A percentile compares a stretch with the other conserved stretches of the same genome.
phyloP scores from a whole-genome alignment of 2,888 invertebrate species.

The Pristionchus japonicus region DNA sequence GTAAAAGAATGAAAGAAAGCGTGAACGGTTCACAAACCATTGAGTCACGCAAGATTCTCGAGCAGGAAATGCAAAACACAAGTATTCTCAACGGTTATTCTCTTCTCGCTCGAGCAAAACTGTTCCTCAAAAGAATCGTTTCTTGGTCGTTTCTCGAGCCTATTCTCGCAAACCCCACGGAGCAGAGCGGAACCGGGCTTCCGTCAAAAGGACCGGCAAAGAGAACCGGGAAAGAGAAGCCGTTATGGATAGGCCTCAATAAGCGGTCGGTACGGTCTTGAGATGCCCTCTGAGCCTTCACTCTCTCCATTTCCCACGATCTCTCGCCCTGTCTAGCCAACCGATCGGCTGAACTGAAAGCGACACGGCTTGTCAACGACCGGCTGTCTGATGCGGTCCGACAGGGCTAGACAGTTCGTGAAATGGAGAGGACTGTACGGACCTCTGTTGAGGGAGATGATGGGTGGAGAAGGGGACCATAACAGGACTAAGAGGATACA shows the following conservation, averaged over 20 bases:
- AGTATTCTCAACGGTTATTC: too few relatives aligned
- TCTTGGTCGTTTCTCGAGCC: not conserved
- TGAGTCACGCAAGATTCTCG: too few relatives aligned
- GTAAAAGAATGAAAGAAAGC: too few relatives aligned
- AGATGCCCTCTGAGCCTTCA: not conserved
- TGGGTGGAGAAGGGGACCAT: not conserved
- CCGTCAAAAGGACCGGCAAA: not conserved
- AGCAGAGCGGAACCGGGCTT: not conserved
- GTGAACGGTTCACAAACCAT: too few relatives aligned
- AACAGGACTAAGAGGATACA: not conserved
- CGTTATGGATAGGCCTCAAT: not conserved
- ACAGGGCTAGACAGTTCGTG: not conserved
- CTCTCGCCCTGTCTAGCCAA: not conserved
- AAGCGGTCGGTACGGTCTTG: too few relatives aligned
- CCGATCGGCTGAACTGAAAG: not conserved
- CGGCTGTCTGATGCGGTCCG: not conserved
- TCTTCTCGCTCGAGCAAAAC: too few relatives aligned
- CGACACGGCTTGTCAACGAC: too few relatives aligned
- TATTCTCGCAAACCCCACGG: not conserved
- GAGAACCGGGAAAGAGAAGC: too few relatives aligned
- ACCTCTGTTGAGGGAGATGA: not conserved
- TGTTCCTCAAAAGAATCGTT: not conserved
- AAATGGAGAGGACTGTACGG: not conserved
- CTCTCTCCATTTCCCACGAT: not conserved
- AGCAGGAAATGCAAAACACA: too few relatives aligned